A percentile compares a stretch with the other conserved stretches of the same genome.
phyloP scores from a whole-genome alignment of 2,888 invertebrate genomes.

The Torymus auratus region DNA sequence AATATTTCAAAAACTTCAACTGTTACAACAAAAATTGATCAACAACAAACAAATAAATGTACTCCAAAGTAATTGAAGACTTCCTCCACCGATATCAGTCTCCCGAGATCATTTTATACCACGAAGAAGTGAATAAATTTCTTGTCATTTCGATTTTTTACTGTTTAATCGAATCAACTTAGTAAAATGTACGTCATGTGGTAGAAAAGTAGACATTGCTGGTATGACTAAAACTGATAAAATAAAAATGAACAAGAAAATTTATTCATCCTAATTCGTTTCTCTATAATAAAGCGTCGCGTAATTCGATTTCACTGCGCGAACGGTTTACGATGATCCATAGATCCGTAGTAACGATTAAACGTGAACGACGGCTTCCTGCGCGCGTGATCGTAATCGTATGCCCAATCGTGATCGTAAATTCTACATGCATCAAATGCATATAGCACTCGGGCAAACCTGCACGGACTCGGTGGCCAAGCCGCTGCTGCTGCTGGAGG shows the following conservation, averaged over 20 bases:
- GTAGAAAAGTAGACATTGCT: too few relatives aligned
- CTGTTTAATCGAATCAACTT: too few relatives aligned
- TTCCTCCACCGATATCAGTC: slow-evolving; percentile 7
- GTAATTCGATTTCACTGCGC: too few relatives aligned
- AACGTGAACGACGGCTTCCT: slow-evolving; percentile 15
- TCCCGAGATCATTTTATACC: slow-evolving; percentile 13
- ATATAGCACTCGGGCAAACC: slow-evolving; percentile 67
- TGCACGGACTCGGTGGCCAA: slow-evolving; percentile 63
- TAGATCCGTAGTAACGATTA: slow-evolving; percentile 41
- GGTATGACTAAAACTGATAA: too few relatives aligned
- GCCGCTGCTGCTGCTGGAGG: slow-evolving; percentile 26
- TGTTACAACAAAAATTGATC: background rate
- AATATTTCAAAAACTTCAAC: too few relatives aligned
- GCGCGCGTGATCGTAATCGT: slow-evolving; percentile 16
- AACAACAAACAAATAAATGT: background rate
- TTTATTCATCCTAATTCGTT: too few relatives aligned
- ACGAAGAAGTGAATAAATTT: background rate
- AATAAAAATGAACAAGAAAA: too few relatives aligned
- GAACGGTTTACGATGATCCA: slow-evolving; percentile 10
- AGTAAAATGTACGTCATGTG: too few relatives aligned
- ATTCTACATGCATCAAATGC: slow-evolving; percentile 65
- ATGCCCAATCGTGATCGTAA: slow-evolving; percentile 27
- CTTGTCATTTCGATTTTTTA: too few relatives aligned
- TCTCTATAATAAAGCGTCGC: too few relatives aligned
- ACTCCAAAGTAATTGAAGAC: slow-evolving; percentile 24